phyloP scores from a whole-genome alignment of 2,113 vertebrate genomes.

The Aegotheles bennettii region DNA sequence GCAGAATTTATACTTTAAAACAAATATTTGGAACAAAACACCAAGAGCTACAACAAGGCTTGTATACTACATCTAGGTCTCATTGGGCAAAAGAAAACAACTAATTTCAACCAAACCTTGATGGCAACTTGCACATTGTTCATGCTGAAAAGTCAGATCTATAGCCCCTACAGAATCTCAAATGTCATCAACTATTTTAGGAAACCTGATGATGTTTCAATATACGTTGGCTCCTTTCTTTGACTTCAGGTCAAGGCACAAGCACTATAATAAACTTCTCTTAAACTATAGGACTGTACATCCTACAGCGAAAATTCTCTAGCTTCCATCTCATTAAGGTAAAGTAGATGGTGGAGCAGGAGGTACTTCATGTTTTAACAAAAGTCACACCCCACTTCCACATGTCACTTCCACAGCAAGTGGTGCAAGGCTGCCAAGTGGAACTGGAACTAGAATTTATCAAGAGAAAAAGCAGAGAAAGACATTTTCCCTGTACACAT shows the following conservation, averaged over 20 bases:
- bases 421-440: background rate
- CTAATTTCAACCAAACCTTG: background rate
- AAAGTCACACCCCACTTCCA: background rate
- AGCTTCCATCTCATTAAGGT: background rate
- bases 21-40: background rate
- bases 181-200: background rate
- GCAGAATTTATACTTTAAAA: background rate
- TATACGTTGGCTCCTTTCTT: background rate
- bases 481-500: rapidly evolving
- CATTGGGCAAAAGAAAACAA: background rate
- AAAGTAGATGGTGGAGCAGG: background rate
- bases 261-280: background rate
- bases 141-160: background rate
- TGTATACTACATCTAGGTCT: background rate
- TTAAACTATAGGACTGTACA: background rate
- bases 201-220: background rate
- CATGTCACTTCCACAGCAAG: background rate
- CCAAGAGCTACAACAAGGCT: background rate
- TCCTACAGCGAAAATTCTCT: background rate
- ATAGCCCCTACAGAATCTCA: background rate
- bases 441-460: background rate
- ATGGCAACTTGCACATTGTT: rapidly evolving
- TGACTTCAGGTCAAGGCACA: background rate
- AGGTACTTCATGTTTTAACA: background rate
- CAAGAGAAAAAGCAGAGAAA: background rate